Evolutionary conservation across 2,113 vertebrate species (phyloP).

Genomic region (Podilymbus podiceps): DNA sequence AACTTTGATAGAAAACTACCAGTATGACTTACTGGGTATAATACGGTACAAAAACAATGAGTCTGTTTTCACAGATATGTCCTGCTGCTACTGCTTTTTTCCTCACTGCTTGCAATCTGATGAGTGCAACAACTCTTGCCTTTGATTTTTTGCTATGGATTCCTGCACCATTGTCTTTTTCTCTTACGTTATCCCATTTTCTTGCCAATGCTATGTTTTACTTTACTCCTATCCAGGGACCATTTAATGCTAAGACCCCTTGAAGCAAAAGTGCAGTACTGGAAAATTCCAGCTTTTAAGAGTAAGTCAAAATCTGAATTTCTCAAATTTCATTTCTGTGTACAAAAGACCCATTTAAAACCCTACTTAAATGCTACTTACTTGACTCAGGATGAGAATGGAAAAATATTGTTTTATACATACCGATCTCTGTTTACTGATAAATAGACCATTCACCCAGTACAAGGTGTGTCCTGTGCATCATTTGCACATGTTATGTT

Average conservation of each 20-base stretch:
- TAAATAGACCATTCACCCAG: neutral
- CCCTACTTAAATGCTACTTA: neutral
- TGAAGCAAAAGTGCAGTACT: slow-evolving; percentile 10
- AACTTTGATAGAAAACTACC: slow-evolving; percentile 56
- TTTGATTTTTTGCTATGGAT: slow-evolving; percentile 33
- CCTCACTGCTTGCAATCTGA: slow-evolving; percentile 11
- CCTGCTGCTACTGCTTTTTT: neutral
- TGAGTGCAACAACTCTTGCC: slow-evolving; percentile 19
- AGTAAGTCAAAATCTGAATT: neutral
- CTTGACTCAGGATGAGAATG: neutral
- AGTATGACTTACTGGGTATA: slow-evolving; percentile 54
- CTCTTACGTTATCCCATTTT: slow-evolving; percentile 4
- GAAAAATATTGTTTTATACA: neutral
- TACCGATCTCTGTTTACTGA: neutral
- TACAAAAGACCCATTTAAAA: neutral
- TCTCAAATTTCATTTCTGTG: neutral
- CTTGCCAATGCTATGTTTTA: slow-evolving; percentile 30
- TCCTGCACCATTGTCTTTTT: slow-evolving; percentile 11
- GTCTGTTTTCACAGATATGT: slow-evolving; percentile 54
- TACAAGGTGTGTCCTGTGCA: neutral
- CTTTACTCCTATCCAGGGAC: neutral
- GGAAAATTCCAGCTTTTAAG: slow-evolving; percentile 32
- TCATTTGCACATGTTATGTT: neutral
- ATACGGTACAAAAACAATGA: slow-evolving; percentile 59
- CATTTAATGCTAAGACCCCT: slow-evolving; percentile 39